These are phyloP conservation scores for Poecilobothrus nobilitatus DNA, from an alignment of 2,888 invertebrate genomes.

Conservation along the genomic window DNA sequence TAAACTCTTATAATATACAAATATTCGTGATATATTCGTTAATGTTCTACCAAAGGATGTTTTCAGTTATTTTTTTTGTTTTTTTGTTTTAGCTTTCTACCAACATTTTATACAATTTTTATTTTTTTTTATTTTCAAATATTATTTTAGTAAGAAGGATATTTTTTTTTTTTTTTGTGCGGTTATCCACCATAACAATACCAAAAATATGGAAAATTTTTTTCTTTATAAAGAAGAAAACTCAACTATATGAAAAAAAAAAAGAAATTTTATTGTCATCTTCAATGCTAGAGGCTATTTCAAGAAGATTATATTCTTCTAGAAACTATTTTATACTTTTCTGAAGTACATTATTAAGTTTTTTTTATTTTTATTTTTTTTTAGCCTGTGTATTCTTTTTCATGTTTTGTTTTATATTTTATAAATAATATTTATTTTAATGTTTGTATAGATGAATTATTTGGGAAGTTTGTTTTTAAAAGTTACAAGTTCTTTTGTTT, in stretches of 20 bases:
- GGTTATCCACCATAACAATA: background rate
- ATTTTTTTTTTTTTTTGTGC: background rate
- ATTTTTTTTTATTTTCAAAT: no score
- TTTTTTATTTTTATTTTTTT: background rate
- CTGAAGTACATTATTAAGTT: background rate
- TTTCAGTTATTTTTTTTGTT: background rate
- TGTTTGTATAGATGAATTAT: background rate
- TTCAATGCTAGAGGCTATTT: background rate
- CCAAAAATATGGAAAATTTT: background rate
- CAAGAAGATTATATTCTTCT: background rate
- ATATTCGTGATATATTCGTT: background rate
- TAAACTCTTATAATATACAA: background rate
- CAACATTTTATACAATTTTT: no score
- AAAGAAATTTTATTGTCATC: background rate
- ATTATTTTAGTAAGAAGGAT: no score
- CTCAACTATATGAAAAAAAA: no score
- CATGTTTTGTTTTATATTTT: no score
- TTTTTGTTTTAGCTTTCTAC: no score
- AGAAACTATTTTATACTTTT: background rate
- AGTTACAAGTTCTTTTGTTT: background rate
- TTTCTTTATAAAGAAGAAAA: background rate
- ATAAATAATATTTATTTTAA: background rate
- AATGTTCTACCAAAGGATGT: background rate
- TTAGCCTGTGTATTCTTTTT: no score
- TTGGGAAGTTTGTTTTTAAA: background rate